Conservation (phyloP, 2,113 vertebrate genomes). For the Oxyura jamaicensis region DNA sequence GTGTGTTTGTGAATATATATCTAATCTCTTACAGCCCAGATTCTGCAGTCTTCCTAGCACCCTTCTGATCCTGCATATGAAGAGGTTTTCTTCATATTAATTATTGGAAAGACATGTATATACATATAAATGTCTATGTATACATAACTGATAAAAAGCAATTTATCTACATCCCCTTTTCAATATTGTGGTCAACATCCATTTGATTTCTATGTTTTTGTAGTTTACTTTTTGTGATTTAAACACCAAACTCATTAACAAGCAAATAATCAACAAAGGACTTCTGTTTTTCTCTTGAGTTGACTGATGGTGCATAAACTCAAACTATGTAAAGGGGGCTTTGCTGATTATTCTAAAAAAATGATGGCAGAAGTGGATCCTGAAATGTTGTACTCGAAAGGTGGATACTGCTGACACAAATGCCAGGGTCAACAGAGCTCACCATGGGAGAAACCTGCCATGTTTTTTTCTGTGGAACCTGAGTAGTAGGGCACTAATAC, state of each 20-base stretch:
- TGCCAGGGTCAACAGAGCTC: background rate
- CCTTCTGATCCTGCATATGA: constrained; percentile 29
- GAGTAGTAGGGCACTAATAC: background rate
- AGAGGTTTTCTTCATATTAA: background rate
- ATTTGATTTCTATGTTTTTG: background rate
- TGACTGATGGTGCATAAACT: background rate
- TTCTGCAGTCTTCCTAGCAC: background rate
- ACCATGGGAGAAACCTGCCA: background rate
- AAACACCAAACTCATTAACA: background rate
- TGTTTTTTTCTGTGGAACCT: background rate
- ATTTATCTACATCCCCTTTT: background rate
- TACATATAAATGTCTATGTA: background rate
- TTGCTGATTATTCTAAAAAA: background rate
- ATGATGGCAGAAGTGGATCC: background rate
- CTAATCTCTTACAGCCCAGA: constrained; percentile 61
- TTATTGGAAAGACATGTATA: background rate
- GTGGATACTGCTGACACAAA: background rate
- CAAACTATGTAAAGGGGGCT: background rate
- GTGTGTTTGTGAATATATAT: constrained; percentile 6
- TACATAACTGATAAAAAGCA: background rate
- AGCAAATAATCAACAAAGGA: background rate
- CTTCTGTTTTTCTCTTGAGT: background rate
- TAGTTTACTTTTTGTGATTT: background rate
- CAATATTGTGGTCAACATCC: background rate
- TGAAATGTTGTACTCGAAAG: background rate